Base-by-base conservation (phyloP, 2,797 vertebrate species). In the Xerus rutilus region DNA sequence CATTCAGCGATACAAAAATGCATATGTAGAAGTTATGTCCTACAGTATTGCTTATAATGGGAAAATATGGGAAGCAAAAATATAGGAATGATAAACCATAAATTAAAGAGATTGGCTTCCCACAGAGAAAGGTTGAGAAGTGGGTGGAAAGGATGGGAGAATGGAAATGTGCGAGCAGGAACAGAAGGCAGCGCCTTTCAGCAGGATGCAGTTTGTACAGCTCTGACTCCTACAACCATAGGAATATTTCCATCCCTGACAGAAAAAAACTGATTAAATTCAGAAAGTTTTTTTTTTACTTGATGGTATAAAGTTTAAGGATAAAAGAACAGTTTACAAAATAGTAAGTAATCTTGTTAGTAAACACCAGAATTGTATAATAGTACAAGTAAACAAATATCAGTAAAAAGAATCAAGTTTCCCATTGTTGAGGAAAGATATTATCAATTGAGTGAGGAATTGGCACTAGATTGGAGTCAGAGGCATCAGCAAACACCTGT, bases 281-380 rank as follows among this genome's bases (percentile, higher is more conserved):
- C 81, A 14, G n/a, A 81, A 91, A 91, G 77, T 5, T 64, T 30
- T 52, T 52, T 86, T 89, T 89, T 92, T 28, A 78, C 54, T 32
- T 78, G 14, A 45, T 21, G 23, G 17, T 11, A 0, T 54, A 54
- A 54, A 54, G 4, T 54, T 54, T 25, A 78, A 89, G n/a, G 47
- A 49, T 69, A 49, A 64, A 94, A 77, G n/a, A 49, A 62, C 10
- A 11, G 8, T 52, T 35, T 25, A 59, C 5, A 81, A 89, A 18
- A 5, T 25, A 32, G 32, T 14, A 59, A 32, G 32, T 14, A 49
- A 87, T 47, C n/a, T 54, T 52, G 54, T 17, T 30, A 49, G 32
- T 30, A 43, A 1, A 59, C 43, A 79, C 17, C 47, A 76, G 62
- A 69, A 35, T 57, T 94, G 4, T 39, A 28, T 0, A 35, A 0